Percentiles rank a stretch among this genome's conserved stretches.
Evolutionary conservation across 2,113 vertebrate species (phyloP).

Genomic region (Psophia crepitans): DNA sequence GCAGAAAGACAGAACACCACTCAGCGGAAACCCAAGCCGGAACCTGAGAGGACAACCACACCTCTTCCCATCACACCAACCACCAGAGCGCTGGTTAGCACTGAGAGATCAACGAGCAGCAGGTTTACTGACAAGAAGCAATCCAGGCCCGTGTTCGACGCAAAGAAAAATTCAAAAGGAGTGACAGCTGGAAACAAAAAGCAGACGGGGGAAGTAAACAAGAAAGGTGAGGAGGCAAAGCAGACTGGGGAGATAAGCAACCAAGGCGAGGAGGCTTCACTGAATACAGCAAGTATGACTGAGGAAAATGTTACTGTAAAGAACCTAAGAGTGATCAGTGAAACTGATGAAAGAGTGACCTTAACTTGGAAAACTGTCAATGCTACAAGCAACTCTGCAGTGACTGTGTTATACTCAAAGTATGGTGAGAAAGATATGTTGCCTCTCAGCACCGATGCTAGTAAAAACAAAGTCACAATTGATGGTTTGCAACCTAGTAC

Average conservation of each 20-base stretch:
- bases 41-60: neutral
- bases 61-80: neutral
- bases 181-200: constrained; percentile 58
- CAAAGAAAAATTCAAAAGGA: constrained; percentile 66
- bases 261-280: constrained; percentile 32
- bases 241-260: constrained; percentile 66
- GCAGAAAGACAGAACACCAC: constrained; percentile 34
- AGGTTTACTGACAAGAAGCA: neutral
- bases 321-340: constrained; percentile 81
- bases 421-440: constrained; percentile 84
- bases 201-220: constrained; percentile 53
- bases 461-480: constrained; percentile 83
- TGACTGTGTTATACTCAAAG: constrained; percentile 88
- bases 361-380: constrained; percentile 83
- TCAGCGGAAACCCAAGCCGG: constrained; percentile 22
- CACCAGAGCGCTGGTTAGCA: neutral
- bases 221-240: constrained; percentile 6
- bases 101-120: neutral
- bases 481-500: constrained; percentile 82
- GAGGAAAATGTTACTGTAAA: constrained; percentile 67
- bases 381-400: constrained; percentile 51
- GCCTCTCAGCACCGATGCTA: constrained; percentile 77
- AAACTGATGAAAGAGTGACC: constrained; percentile 84
- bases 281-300: neutral
- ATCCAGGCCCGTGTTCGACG: constrained; percentile 35